phyloP scores from a whole-genome alignment of 2,113 vertebrate species.

The Silurus asotus region DNA sequence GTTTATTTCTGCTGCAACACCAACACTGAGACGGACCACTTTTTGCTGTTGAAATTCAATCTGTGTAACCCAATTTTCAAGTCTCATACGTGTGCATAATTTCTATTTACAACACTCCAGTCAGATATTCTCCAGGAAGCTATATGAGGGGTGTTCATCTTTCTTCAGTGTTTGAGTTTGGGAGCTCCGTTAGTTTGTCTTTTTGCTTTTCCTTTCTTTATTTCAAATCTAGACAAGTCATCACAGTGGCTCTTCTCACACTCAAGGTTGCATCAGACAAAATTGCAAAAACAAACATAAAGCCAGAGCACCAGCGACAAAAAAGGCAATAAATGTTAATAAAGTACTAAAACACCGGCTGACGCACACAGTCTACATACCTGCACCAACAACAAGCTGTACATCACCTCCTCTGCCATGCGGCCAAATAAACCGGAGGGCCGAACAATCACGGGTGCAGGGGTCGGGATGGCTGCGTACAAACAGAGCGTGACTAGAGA shows the following conservation, averaged over 20 bases:
- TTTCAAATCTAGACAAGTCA: not conserved
- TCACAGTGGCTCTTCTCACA: not conserved
- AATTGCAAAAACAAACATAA: not conserved
- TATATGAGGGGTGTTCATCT: not conserved
- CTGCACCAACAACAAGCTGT: not conserved
- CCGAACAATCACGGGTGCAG: not conserved
- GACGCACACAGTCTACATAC: not conserved
- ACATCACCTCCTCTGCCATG: not conserved
- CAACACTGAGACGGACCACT: no score
- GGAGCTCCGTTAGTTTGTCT: not conserved
- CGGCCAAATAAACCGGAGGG: not conserved
- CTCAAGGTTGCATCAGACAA: not conserved
- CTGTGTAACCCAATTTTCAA: not conserved
- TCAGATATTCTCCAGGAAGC: not conserved
- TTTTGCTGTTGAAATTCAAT: not conserved
- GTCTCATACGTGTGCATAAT: not conserved
- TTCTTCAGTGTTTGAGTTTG: not conserved
- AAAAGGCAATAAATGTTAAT: not conserved
- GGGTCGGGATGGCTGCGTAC: not conserved
- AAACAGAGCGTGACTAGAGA: slow-evolving; percentile 3
- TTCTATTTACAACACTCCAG: not conserved
- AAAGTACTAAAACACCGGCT: not conserved
- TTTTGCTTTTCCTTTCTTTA: not conserved
- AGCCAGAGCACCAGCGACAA: not conserved
- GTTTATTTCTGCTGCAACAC: no score